Evolutionary conservation across 2,888 invertebrate species (phyloP), one percentile per base, ranked within the genome.

Genomic region (Heteromyza rotundicornis): DNA sequence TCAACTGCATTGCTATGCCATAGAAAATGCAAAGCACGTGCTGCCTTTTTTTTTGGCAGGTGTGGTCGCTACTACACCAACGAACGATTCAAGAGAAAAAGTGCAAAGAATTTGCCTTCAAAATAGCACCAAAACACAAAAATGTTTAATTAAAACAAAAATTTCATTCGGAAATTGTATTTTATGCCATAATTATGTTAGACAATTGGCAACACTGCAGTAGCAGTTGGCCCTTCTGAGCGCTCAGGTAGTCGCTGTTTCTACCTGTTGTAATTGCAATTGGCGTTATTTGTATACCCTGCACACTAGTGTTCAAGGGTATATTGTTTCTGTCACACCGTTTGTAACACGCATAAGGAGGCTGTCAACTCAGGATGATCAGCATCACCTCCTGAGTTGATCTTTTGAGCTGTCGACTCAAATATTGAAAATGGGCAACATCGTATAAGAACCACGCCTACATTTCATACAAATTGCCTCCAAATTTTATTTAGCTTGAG

Each of bases 141-240:
- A 40, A 59, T 63, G 63, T 65, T 65, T 63, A 65, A 63, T 65
- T 63, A 65, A 65, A 65, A 62, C 60, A 27, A 57, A 61, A 61
- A 56, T 61, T 57, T 56, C 50, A 44, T 57, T 57, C 47, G 52
- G n/a, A 61, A 62, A 62, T 62, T 57, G 52, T 57, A 62, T 57
- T 62, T 62, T 62, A 62, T 57, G 57, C 57, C 53, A 54, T 62
- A 62, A 62, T 62, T 62, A 57, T 62, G 52, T 57, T 50, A 53
- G 61, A 53, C 57, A 10, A 49, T 59, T 59, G 59, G 59, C 53
- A 59, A 47, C 59, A 59, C 59, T 27, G 40, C 24, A 36, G 36
- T 55, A n/a, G 54, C 57, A 62, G 58, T 62, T 57, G 54, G 54
- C 57, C 22, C 53, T 47, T 57, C 61, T 57, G 57, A 10, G 14